Conservation (phyloP, 2,113 vertebrate genomes). For the Fulmarus glacialis region DNA sequence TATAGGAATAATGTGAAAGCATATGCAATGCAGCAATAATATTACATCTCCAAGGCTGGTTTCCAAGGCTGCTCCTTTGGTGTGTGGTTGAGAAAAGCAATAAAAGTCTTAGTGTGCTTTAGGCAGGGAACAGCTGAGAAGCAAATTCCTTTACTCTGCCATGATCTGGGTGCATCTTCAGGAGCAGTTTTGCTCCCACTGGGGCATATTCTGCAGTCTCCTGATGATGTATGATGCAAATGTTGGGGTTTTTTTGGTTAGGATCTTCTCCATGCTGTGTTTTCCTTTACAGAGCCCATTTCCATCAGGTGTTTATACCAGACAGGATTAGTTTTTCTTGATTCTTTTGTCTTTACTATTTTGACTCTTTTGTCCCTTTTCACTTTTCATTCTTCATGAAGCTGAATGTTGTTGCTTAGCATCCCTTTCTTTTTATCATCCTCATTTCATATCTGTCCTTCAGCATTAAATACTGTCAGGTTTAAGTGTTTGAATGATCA, state of each 20-base stretch:
- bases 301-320: not conserved
- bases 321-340: not conserved
- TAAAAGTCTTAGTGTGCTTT: not conserved
- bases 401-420: not conserved
- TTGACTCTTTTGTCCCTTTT: not conserved
- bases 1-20: not conserved
- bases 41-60: not conserved
- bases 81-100: not conserved
- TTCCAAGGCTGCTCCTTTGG: not conserved
- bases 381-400: not conserved
- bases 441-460: constrained; percentile 34
- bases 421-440: not conserved
- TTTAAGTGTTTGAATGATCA: constrained; percentile 36
- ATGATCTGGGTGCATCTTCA: not conserved
- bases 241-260: not conserved
- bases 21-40: not conserved
- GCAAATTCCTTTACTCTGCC: not conserved
- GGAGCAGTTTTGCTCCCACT: not conserved
- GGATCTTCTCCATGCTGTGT: not conserved
- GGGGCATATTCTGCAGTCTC: not conserved
- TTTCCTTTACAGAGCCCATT: not conserved
- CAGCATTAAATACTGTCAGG: constrained; percentile 11
- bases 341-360: not conserved
- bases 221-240: not conserved
- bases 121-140: not conserved